Evolutionary conservation across 2,888 invertebrate species (phyloP).

Genomic region (Parnassius glacialis): DNA sequence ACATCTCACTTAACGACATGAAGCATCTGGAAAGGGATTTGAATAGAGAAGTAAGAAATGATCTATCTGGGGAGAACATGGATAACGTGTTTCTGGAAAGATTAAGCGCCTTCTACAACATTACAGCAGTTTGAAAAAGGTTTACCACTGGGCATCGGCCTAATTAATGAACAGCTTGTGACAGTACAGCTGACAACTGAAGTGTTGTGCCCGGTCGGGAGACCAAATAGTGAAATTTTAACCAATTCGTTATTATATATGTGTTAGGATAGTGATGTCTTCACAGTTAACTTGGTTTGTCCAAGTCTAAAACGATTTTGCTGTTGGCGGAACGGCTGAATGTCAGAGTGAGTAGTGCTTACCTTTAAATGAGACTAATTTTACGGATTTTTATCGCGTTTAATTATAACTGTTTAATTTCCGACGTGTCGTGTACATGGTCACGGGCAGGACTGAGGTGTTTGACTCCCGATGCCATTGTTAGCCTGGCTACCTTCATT

Average conservation of each 20-base stretch:
- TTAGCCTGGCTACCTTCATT: too few species aligned
- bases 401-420: too few species aligned
- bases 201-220: neutral
- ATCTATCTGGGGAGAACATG: slow-evolving; percentile 50
- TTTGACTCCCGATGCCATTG: too few species aligned
- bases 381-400: too few species aligned
- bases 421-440: too few species aligned
- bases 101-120: slow-evolving; percentile 64
- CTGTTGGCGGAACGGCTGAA: neutral
- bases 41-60: slow-evolving; percentile 43
- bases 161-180: neutral
- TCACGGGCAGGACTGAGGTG: too few species aligned
- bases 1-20: slow-evolving; percentile 47
- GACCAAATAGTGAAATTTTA: slow-evolving; percentile 20
- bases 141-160: neutral
- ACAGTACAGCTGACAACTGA: neutral
- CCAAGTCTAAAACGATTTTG: neutral
- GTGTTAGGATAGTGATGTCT: neutral
- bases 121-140: slow-evolving; percentile 53
- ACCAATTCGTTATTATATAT: neutral
- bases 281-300: neutral
- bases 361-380: neutral
- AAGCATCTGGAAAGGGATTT: slow-evolving; percentile 49
- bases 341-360: neutral
- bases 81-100: slow-evolving; percentile 63